Evolutionary conservation across 2,888 invertebrate species (phyloP).

Genomic region (Troides aeacus): DNA sequence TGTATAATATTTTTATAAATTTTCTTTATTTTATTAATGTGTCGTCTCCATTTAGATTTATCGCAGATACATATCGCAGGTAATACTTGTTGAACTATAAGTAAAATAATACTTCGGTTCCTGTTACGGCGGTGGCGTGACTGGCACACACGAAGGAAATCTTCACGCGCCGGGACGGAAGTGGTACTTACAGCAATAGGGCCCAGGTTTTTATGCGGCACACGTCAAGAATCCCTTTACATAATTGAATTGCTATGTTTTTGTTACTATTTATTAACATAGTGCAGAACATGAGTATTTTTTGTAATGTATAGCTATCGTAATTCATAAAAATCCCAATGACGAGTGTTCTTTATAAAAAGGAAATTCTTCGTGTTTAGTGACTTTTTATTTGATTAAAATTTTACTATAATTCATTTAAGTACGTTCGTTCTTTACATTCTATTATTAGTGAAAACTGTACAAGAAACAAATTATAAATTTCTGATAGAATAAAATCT

Average conservation of each 20-base stretch:
- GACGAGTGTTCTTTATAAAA: neutral
- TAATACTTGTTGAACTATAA: slow-evolving; percentile 19
- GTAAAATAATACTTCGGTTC: slow-evolving; percentile 29
- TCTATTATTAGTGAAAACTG: too few relatives aligned
- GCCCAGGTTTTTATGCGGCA: slow-evolving; percentile 19
- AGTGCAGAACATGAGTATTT: neutral
- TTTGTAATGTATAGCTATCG: neutral
- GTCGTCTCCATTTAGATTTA: slow-evolving; percentile 9
- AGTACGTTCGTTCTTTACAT: too few relatives aligned
- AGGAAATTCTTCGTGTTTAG: too few relatives aligned
- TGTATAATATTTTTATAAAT: neutral
- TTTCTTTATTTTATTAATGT: neutral
- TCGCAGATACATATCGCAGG: slow-evolving; percentile 8
- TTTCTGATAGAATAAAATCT: too few relatives aligned
- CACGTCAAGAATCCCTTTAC: slow-evolving; percentile 26
- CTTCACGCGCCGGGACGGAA: slow-evolving; percentile 53
- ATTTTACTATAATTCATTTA: too few relatives aligned
- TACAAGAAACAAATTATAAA: too few relatives aligned
- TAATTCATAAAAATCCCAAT: neutral
- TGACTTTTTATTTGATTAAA: too few relatives aligned
- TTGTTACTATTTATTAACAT: slow-evolving; percentile 7
- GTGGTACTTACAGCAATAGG: slow-evolving; percentile 34
- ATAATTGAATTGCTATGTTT: slow-evolving; percentile 27
- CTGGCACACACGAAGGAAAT: slow-evolving; percentile 53
- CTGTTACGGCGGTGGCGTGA: slow-evolving; percentile 49